phyloP scores from a whole-genome alignment of 1,140 invertebrate genomes.

The Zaprionus lachaisei region DNA sequence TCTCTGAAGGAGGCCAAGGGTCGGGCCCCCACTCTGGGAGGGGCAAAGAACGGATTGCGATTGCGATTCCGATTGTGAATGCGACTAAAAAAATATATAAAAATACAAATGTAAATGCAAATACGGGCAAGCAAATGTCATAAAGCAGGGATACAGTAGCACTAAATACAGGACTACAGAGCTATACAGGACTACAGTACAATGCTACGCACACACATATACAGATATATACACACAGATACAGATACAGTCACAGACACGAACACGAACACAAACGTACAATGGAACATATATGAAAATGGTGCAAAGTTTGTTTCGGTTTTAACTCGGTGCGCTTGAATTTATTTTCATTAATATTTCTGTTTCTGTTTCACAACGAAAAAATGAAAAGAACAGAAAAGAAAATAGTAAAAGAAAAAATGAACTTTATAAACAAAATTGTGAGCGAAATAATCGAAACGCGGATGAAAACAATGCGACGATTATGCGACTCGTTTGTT shows the following conservation, averaged over 20 bases:
- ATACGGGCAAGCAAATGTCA: constrained; percentile 77
- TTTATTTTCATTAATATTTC: constrained; percentile 73
- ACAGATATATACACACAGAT: constrained; percentile 16
- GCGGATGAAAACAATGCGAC: constrained; percentile 53
- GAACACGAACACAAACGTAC: constrained; percentile 32
- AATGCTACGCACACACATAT: background rate
- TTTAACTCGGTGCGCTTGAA: constrained; percentile 84
- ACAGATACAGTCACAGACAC: constrained; percentile 22
- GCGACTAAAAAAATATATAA: constrained; percentile 4
- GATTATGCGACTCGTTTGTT: constrained; percentile 54
- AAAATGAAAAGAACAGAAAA: constrained; percentile 43
- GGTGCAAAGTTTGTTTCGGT: constrained; percentile 84
- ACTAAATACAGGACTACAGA: constrained; percentile 59
- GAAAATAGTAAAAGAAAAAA: constrained; percentile 23
- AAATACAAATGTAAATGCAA: constrained; percentile 70
- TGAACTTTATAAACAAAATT: constrained; percentile 24
- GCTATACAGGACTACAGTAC: constrained; percentile 3
- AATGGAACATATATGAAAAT: constrained; percentile 57
- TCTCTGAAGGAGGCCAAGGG: background rate
- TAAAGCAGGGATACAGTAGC: constrained; percentile 69
- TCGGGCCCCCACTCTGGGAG: background rate
- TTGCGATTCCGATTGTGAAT: constrained; percentile 11
- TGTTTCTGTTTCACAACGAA: constrained; percentile 30
- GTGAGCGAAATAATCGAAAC: constrained; percentile 30
- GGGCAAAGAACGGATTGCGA: constrained; percentile 26